A percentile compares a stretch with the other conserved stretches of the same genome.
Evolutionary conservation across 2,113 vertebrate species (phyloP).

Genomic region (Leiothrix lutea): DNA sequence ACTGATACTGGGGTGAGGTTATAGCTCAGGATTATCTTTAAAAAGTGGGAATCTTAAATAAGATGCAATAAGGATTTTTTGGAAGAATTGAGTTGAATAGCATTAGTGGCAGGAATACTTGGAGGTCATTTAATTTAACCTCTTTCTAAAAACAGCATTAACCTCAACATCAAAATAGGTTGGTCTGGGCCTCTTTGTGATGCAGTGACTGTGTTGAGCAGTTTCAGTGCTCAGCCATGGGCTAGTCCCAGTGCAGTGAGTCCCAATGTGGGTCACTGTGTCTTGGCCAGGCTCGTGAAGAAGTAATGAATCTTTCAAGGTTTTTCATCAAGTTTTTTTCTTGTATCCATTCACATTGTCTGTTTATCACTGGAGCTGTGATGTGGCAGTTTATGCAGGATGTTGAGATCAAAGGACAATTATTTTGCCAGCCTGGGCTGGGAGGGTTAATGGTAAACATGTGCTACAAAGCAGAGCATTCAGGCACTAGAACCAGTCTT

Average conservation of each 20-base stretch:
- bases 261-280: fast-evolving
- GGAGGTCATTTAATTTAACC: not conserved
- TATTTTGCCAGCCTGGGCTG: not conserved
- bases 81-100: not conserved
- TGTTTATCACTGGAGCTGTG: not conserved
- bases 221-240: not conserved
- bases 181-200: not conserved
- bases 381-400: not conserved
- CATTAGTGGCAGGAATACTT: not conserved
- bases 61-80: not conserved
- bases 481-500: not conserved
- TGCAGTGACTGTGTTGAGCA: not conserved
- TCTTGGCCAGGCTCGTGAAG: not conserved
- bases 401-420: not conserved
- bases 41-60: not conserved
- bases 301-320: not conserved
- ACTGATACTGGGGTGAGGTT: not conserved
- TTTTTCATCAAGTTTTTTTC: not conserved
- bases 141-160: not conserved
- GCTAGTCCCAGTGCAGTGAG: too few species aligned
- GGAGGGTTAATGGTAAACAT: not conserved
- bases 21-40: not conserved
- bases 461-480: not conserved
- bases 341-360: not conserved
- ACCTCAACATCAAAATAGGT: not conserved